These are phyloP conservation scores for Polyploca ridens DNA, from an alignment of 2,888 invertebrate species.

Conservation along the genomic window DNA sequence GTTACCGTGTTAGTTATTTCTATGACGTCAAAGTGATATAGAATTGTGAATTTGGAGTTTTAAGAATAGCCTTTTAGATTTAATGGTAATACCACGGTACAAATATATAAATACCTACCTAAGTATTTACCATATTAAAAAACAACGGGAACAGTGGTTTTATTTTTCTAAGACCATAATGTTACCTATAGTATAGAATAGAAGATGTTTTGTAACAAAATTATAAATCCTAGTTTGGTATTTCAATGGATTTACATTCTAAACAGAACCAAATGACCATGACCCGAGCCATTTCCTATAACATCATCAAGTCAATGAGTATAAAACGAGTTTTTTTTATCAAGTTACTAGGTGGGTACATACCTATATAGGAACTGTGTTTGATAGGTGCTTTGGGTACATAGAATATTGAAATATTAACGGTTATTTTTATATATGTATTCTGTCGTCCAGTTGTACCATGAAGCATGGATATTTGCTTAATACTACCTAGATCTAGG, in stretches of 20 bases:
- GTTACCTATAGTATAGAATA: too few relatives aligned
- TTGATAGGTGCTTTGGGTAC: too few relatives aligned
- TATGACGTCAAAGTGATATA: neutral
- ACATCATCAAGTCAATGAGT: constrained; percentile 34
- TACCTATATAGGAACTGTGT: neutral
- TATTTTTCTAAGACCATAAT: neutral
- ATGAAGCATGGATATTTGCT: too few relatives aligned
- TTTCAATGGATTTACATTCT: neutral
- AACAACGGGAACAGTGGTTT: too few relatives aligned
- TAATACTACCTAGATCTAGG: too few relatives aligned
- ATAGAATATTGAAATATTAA: neutral
- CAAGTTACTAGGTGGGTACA: neutral
- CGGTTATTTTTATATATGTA: neutral
- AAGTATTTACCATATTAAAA: too few relatives aligned
- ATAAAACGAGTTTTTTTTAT: constrained; percentile 44
- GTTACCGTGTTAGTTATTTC: neutral
- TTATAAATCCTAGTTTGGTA: constrained; percentile 1
- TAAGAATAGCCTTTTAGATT: neutral
- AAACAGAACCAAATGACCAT: constrained; percentile 39
- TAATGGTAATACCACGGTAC: too few relatives aligned
- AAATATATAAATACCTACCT: too few relatives aligned
- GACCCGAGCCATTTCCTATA: constrained; percentile 56
- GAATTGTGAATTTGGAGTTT: neutral
- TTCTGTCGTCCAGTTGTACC: too few relatives aligned
- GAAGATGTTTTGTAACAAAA: neutral